Base-by-base conservation (phyloP, 2,888 invertebrate species). In the Malachius bipustulatus region DNA sequence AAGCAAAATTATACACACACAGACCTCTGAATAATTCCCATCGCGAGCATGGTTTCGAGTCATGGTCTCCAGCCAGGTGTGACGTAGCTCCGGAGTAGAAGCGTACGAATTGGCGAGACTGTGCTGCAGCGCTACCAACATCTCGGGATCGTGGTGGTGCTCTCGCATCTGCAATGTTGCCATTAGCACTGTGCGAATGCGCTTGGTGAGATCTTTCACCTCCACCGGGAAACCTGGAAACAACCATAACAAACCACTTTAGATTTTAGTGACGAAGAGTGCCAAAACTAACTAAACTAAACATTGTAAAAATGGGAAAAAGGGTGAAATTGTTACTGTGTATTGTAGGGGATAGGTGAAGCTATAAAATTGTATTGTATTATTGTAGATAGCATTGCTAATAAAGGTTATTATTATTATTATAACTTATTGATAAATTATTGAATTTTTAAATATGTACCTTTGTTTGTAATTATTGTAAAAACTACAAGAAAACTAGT, bases 41-140 rank as follows among this genome's bases (percentile, higher is more conserved):
- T 85, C 79, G 40, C 81, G 67, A 4, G 77, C 74, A 55, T 93
- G 90, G 59, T 88, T 82, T 51, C 77, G 75, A 9, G 93, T 88
- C 75, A 96, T 84, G 2, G 88, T 87, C 47, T 91, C 82, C n/a
- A 96, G 74, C 93, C 93, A 93, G 0, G 93, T 94, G 60, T 89
- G 87, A 1, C 96, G 67, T 39, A 96, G 66, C 50, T 94, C 89
- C 0, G 96, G 94, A 0, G 93, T 94, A 26, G 90, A 90, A 29
- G 93, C 88, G 52, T 89, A 89, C 0, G 89, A 89, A 60, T 88
- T 89, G 2, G 93, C 93, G 43, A 94, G 63, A 39, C 89, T 85
- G 58, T 90, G 83, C 59, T 93, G 91, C 39, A 94, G 65, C 62
- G 93, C 93, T 0, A 90, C 77, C 43, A 91, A 61, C 66, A 90